phyloP scores from a whole-genome alignment of 2,888 invertebrate species.

The Agrenia bidenticulata region DNA sequence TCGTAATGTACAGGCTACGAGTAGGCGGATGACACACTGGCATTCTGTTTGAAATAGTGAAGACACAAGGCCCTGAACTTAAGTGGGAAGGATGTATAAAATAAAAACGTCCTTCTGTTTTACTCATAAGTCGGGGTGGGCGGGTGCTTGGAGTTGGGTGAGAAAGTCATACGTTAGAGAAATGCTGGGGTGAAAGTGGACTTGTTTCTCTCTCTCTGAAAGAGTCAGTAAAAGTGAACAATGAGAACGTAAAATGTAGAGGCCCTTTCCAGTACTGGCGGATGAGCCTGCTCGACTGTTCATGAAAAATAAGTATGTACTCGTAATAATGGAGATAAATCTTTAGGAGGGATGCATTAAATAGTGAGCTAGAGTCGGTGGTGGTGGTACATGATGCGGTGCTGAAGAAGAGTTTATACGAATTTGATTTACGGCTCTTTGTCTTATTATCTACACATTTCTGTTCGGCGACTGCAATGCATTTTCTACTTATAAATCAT shows the following conservation, averaged over 20 bases:
- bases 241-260: too few species aligned
- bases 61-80: too few species aligned
- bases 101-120: too few species aligned
- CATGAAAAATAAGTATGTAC: slow-evolving; percentile 23
- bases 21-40: too few species aligned
- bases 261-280: too few species aligned
- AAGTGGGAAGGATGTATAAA: too few species aligned
- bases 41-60: too few species aligned
- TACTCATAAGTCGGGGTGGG: too few species aligned
- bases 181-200: background rate
- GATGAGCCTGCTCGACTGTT: slow-evolving; percentile 6
- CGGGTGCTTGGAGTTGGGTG: too few species aligned
- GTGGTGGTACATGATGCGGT: background rate
- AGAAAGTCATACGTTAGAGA: background rate
- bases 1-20: too few species aligned
- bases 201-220: slow-evolving; percentile 8
- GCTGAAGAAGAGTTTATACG: slow-evolving; percentile 32
- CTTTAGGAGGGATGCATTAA: slow-evolving; percentile 41
- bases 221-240: too few species aligned
- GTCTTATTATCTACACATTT: slow-evolving; percentile 52
- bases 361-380: slow-evolving; percentile 19
- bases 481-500: slow-evolving; percentile 49
- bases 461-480: slow-evolving; percentile 42
- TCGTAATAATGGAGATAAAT: slow-evolving; percentile 42
- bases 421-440: slow-evolving; percentile 51